Evolutionary conservation across 2,888 invertebrate species (phyloP).

Genomic region (Campoplex nolae): DNA sequence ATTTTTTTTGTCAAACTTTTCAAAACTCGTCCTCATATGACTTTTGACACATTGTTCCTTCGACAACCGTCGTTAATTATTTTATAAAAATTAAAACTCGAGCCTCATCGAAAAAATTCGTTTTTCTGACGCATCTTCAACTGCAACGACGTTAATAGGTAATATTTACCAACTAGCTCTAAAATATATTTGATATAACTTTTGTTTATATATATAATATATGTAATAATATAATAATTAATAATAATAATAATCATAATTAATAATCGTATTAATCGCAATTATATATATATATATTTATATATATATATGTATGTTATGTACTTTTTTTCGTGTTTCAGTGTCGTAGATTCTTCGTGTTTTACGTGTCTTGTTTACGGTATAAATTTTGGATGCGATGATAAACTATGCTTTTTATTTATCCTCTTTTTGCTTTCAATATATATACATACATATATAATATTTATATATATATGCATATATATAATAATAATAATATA

Average conservation of each 20-base stretch:
- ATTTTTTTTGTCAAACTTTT: conserved; percentile 31
- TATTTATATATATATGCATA: conserved; percentile 73
- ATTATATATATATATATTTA: conserved; percentile 55
- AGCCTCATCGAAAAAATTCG: conserved; percentile 75
- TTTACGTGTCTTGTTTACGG: conserved; percentile 15
- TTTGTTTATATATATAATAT: conserved; percentile 81
- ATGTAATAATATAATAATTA: conserved; percentile 45
- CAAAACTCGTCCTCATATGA: neutral
- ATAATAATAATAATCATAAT: conserved; percentile 71
- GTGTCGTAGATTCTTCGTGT: conserved; percentile 31
- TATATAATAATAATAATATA: conserved; percentile 73
- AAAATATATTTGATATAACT: conserved; percentile 84
- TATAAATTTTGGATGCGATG: conserved; percentile 75
- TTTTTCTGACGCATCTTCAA: conserved; percentile 83
- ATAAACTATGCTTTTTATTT: conserved; percentile 80
- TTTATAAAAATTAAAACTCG: conserved; percentile 81
- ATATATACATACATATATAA: conserved; percentile 24
- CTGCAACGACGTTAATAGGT: conserved; percentile 84
- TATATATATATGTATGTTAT: conserved; percentile 15
- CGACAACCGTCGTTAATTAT: conserved; percentile 72
- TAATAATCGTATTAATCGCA: conserved; percentile 78
- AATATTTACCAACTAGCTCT: conserved; percentile 83
- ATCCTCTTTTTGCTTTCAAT: conserved; percentile 72
- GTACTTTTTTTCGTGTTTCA: conserved; percentile 62
- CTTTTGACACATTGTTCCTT: conserved; percentile 49